Percentiles rank a stretch among this genome's conserved stretches.
Conservation (phyloP, 2,888 invertebrate species). For the Tribolium freemani region DNA sequence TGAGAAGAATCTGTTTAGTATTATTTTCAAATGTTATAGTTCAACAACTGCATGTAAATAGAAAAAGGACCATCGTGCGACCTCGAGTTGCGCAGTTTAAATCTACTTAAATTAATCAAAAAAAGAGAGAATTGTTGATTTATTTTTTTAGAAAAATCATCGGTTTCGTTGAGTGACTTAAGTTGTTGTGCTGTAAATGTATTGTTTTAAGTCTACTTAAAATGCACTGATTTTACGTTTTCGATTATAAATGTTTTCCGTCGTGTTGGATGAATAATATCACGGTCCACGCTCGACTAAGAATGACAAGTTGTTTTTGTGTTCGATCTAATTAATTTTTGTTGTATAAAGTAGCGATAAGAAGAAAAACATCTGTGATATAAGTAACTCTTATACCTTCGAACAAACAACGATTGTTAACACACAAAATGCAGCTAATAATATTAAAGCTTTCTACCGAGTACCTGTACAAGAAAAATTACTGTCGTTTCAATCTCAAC, state of each 20-base stretch:
- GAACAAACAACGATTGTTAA: slow-evolving; percentile 59
- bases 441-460: slow-evolving; percentile 39
- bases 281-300: slow-evolving; percentile 45
- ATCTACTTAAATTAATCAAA: slow-evolving; percentile 26
- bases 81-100: slow-evolving; percentile 7
- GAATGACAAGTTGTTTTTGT: slow-evolving; percentile 42
- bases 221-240: slow-evolving; percentile 16
- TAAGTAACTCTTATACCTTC: slow-evolving; percentile 53
- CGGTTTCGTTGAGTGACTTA: slow-evolving; percentile 9
- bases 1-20: slow-evolving; percentile 27
- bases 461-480: slow-evolving; percentile 46
- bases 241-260: not conserved
- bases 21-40: slow-evolving; percentile 33
- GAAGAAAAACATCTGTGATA: slow-evolving; percentile 70
- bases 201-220: slow-evolving; percentile 26
- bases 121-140: slow-evolving; percentile 4
- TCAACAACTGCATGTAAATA: slow-evolving; percentile 39
- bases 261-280: slow-evolving; percentile 30
- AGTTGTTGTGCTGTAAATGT: slow-evolving; percentile 29
- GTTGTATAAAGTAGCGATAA: slow-evolving; percentile 62
- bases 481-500: not conserved
- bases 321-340: slow-evolving; percentile 16
- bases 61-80: slow-evolving; percentile 36
- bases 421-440: slow-evolving; percentile 47
- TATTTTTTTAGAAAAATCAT: not conserved